Evolutionary conservation across 2,888 invertebrate species (phyloP).

Genomic region (Ligdia adustata): DNA sequence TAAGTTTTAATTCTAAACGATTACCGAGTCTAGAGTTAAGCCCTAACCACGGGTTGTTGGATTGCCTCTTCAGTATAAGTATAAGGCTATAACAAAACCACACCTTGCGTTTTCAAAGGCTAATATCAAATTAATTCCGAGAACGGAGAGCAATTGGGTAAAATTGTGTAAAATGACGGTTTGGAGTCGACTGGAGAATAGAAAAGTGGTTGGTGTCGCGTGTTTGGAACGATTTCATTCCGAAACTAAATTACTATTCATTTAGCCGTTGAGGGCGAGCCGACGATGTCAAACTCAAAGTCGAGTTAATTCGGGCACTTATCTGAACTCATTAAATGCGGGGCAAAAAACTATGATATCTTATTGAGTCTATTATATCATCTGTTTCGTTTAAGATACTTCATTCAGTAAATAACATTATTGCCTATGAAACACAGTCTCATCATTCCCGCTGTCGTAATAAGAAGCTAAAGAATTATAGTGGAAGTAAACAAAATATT

Average conservation of each 20-base stretch:
- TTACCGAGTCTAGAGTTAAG: conserved; percentile 69
- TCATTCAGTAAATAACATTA: not conserved
- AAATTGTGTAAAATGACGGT: conserved; percentile 84
- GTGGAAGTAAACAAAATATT: too few relatives aligned
- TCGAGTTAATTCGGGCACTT: conserved; percentile 60
- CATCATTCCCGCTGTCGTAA: too few relatives aligned
- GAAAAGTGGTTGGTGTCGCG: conserved; percentile 83
- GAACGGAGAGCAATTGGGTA: conserved; percentile 82
- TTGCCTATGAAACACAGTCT: too few relatives aligned
- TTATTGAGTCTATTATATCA: conserved; percentile 22
- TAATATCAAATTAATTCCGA: conserved; percentile 83
- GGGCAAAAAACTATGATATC: conserved; percentile 29
- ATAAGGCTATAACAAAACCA: conserved; percentile 73
- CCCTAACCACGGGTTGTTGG: conserved; percentile 73
- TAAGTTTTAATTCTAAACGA: conserved; percentile 63
- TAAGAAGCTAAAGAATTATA: too few relatives aligned
- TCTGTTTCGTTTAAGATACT: not conserved
- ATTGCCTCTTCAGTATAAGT: conserved; percentile 77
- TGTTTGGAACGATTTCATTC: conserved; percentile 82
- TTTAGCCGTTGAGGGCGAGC: conserved; percentile 77
- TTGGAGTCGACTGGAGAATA: conserved; percentile 76
- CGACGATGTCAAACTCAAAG: conserved; percentile 74
- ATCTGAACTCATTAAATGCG: conserved; percentile 28
- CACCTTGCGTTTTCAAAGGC: conserved; percentile 83
- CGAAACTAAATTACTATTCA: conserved; percentile 82